Evolutionary conservation across 2,797 vertebrate species (phyloP).

Genomic region (Melanotaenia maccullochi): DNA sequence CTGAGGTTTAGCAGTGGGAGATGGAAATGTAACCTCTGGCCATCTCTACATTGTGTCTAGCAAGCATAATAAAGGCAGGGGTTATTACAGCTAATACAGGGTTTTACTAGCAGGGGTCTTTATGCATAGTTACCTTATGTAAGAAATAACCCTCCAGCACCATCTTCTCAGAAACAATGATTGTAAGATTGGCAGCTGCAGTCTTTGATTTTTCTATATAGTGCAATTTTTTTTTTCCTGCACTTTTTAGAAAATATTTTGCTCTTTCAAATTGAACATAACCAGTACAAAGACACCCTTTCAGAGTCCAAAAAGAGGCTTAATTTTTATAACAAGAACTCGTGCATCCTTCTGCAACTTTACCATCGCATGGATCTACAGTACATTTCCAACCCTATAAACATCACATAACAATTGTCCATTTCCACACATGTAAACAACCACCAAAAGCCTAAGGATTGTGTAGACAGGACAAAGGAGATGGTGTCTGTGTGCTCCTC

Average conservation of each 20-base stretch:
- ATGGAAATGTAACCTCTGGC: constrained; percentile 4
- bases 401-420: background rate
- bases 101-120: constrained; percentile 10
- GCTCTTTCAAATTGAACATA: background rate
- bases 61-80: background rate
- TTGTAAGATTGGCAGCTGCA: background rate
- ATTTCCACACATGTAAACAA: background rate
- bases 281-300: background rate
- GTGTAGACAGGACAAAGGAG: background rate
- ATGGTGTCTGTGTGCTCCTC: background rate
- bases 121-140: constrained; percentile 6
- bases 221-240: background rate
- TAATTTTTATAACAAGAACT: background rate
- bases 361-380: background rate
- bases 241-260: background rate
- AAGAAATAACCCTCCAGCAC: background rate
- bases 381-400: background rate
- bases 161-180: background rate
- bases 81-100: constrained; percentile 8
- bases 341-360: background rate
- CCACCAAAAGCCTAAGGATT: background rate
- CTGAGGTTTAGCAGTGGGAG: background rate
- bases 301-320: background rate
- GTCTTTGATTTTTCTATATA: background rate
- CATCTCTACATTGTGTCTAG: constrained; percentile 2